phyloP scores from a whole-genome alignment of 2,888 invertebrate species.

The Dolichomitus sp. region DNA sequence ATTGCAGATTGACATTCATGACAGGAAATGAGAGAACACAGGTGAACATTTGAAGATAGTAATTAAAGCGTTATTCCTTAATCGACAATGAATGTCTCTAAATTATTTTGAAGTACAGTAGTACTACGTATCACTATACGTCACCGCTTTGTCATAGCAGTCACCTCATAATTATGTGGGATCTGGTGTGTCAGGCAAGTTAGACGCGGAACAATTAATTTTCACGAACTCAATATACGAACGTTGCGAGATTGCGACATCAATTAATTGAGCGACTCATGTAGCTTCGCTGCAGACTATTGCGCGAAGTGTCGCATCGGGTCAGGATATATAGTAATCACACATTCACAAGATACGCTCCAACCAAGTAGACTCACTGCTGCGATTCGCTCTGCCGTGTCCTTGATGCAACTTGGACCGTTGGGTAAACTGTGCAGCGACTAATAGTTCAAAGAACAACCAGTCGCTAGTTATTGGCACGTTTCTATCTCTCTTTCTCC shows the following conservation, averaged over 20 bases:
- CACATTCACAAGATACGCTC: slow-evolving; percentile 40
- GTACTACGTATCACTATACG: neutral
- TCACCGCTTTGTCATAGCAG: slow-evolving; percentile 29
- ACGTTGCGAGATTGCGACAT: slow-evolving; percentile 42
- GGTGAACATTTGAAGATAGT: no score
- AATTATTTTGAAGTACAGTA: neutral
- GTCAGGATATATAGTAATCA: slow-evolving; percentile 40
- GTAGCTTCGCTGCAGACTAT: neutral
- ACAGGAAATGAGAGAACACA: neutral
- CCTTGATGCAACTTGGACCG: slow-evolving; percentile 20
- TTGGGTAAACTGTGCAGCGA: slow-evolving; percentile 8
- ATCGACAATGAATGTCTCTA: neutral
- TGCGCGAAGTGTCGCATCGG: slow-evolving; percentile 33
- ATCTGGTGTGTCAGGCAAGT: slow-evolving; percentile 6
- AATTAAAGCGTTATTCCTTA: neutral
- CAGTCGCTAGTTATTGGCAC: neutral
- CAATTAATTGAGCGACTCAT: slow-evolving; percentile 37
- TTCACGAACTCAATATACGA: slow-evolving; percentile 29
- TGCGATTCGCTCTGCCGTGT: neutral
- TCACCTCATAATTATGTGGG: neutral
- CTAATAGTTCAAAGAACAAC: slow-evolving; percentile 10
- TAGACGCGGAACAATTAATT: slow-evolving; percentile 26
- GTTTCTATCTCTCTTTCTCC: neutral
- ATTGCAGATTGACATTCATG: neutral
- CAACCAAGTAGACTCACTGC: slow-evolving; percentile 19